Conservation (phyloP, 2,797 vertebrate species). For the Synaphobranchus kaupii region DNA sequence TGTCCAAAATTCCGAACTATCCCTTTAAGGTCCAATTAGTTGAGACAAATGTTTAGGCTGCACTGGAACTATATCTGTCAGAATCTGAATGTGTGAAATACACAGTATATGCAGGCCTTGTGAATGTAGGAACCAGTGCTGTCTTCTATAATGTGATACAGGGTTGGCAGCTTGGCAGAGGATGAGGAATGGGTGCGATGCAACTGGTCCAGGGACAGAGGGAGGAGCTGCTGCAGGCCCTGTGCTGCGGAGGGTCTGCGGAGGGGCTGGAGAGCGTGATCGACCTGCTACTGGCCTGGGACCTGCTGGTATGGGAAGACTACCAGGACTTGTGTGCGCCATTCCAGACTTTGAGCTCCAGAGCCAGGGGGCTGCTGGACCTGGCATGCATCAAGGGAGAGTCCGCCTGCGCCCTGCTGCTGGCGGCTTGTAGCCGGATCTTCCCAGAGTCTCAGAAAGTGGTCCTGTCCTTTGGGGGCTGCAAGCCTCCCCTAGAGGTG, state of each 20-base stretch:
- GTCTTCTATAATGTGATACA: background rate
- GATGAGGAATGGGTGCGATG: slow-evolving; percentile 67
- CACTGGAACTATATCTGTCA: background rate
- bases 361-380: slow-evolving; percentile 75
- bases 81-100: background rate
- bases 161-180: slow-evolving; percentile 26
- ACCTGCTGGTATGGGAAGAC: slow-evolving; percentile 80
- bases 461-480: slow-evolving; percentile 47
- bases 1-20: no score
- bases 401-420: slow-evolving; percentile 65
- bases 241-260: slow-evolving; percentile 72
- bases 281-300: slow-evolving; percentile 78
- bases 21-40: no score
- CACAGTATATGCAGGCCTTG: background rate
- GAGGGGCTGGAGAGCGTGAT: slow-evolving; percentile 77
- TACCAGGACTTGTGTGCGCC: slow-evolving; percentile 68
- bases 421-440: slow-evolving; percentile 63
- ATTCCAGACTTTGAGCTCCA: slow-evolving; percentile 64
- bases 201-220: slow-evolving; percentile 74
- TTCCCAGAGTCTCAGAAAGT: slow-evolving; percentile 60
- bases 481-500: background rate
- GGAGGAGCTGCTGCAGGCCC: slow-evolving; percentile 67
- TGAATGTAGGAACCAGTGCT: background rate
- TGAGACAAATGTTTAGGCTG: no score
- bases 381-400: slow-evolving; percentile 72